Evolutionary conservation across 2,113 vertebrate species (phyloP).

Genomic region (Rousettus leschenaultii): DNA sequence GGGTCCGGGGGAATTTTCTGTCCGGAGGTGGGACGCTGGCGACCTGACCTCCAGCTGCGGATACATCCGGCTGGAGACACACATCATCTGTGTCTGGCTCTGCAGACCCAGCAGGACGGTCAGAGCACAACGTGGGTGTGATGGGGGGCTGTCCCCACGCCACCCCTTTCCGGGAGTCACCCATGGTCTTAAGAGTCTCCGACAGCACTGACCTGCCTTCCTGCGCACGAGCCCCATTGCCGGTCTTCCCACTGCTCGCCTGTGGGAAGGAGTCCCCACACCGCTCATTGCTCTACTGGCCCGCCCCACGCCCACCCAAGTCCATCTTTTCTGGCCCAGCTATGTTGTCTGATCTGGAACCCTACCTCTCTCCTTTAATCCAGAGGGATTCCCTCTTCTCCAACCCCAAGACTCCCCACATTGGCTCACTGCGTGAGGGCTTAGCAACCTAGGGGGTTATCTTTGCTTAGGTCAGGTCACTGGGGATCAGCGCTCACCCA

Average conservation of each 20-base stretch:
- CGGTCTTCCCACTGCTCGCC: background rate
- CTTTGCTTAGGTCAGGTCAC: background rate
- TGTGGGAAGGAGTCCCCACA: too few relatives aligned
- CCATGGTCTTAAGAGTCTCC: background rate
- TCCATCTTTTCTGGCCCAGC: background rate
- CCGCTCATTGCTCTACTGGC: background rate
- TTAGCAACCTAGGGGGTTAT: background rate
- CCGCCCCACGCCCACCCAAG: background rate
- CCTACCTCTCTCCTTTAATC: background rate
- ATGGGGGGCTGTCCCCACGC: background rate
- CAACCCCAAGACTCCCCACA: background rate
- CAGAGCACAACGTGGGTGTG: background rate
- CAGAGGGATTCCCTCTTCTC: background rate
- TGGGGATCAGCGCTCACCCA: rapidly evolving
- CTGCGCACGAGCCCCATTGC: background rate
- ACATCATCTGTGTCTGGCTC: background rate
- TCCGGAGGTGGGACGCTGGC: background rate
- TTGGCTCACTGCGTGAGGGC: background rate
- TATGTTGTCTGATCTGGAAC: background rate
- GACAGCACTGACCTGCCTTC: background rate
- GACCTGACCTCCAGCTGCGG: background rate
- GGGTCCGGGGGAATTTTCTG: background rate
- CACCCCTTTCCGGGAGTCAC: background rate
- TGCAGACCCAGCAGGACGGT: background rate
- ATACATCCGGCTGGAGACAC: background rate